A percentile compares a stretch with the other conserved stretches of the same genome.
Conservation (phyloP, 2,113 vertebrate species). For the Rhineura floridana region DNA sequence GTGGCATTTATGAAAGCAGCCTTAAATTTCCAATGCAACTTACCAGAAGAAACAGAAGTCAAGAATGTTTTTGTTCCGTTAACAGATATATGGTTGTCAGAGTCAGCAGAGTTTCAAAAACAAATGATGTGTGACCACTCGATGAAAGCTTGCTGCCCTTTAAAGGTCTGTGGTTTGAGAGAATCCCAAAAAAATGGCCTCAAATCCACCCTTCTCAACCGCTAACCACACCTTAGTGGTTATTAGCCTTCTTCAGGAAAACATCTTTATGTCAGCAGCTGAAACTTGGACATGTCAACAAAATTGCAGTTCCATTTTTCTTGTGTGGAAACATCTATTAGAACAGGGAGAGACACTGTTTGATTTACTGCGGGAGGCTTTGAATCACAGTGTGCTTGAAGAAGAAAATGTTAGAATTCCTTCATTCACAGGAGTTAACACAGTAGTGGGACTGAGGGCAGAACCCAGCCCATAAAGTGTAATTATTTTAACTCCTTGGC, state of each 20-base stretch:
- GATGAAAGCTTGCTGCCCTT: background rate
- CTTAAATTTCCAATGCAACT: slow-evolving; percentile 6
- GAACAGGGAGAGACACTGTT: background rate
- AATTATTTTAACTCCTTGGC: background rate
- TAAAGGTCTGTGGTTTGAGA: slow-evolving; percentile 8
- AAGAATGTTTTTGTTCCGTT: background rate
- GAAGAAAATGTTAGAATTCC: slow-evolving; percentile 22
- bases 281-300: background rate
- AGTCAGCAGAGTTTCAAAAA: slow-evolving; percentile 27
- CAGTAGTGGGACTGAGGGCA: background rate
- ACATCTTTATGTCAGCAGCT: background rate
- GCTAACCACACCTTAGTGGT: background rate
- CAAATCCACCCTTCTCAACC: background rate
- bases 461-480: background rate
- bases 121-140: background rate
- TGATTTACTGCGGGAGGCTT: background rate
- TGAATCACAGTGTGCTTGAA: background rate
- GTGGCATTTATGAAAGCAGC: background rate
- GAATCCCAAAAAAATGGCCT: background rate
- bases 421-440: background rate
- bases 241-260: slow-evolving; percentile 26
- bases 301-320: background rate
- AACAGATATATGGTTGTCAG: background rate
- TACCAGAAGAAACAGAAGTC: background rate
- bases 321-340: background rate